A percentile compares a stretch with the other conserved stretches of the same genome.
These are phyloP conservation scores for Rallus limicola DNA, from an alignment of 2,113 vertebrate genomes.

Conservation along the genomic window DNA sequence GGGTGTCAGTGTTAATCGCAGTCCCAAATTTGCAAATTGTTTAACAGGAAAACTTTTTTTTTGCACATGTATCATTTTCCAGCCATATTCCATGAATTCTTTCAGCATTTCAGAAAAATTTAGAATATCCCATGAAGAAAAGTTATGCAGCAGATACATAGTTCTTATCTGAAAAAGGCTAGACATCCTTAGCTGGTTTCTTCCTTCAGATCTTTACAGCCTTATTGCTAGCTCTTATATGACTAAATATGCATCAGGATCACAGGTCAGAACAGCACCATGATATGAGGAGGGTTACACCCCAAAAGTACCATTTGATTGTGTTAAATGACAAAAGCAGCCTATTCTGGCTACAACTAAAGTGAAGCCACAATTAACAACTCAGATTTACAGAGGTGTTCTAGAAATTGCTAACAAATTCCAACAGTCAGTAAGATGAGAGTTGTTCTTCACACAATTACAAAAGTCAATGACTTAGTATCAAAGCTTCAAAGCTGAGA, in stretches of 20 bases:
- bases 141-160: neutral
- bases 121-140: neutral
- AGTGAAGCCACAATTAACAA: neutral
- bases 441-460: slow-evolving; percentile 46
- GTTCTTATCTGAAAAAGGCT: neutral
- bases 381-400: neutral
- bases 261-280: neutral
- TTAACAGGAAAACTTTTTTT: neutral
- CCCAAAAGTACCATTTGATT: neutral
- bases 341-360: neutral
- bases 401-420: slow-evolving; percentile 47
- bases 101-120: slow-evolving; percentile 5
- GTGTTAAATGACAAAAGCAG: neutral
- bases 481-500: slow-evolving; percentile 42
- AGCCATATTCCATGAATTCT: neutral
- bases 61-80: neutral
- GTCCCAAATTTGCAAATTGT: neutral
- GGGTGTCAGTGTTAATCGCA: neutral
- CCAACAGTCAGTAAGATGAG: neutral
- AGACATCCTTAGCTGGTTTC: neutral
- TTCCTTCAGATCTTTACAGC: neutral
- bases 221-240: neutral
- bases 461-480: slow-evolving; percentile 51
- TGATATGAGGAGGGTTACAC: fast-evolving
- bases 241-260: neutral